Conservation (phyloP, 2,113 vertebrate genomes). For the Gambusia affinis region DNA sequence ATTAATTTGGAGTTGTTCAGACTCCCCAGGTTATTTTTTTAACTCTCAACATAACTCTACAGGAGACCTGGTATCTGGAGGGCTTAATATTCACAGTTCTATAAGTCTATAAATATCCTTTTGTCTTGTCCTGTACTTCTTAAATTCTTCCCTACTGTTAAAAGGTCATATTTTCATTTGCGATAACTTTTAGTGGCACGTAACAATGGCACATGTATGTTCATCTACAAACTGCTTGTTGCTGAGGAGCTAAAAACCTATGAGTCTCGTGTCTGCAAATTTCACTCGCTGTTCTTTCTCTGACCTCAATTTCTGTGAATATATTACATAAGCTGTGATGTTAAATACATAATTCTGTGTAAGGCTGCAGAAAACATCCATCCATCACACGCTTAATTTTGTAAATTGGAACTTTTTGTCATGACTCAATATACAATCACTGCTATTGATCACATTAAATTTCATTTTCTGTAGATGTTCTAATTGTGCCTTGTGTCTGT, state of each 20-base stretch:
- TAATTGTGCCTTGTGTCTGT: too few species aligned
- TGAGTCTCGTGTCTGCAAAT: neutral
- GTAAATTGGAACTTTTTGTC: neutral
- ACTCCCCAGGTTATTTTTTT: neutral
- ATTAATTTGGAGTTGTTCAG: slow-evolving; percentile 3
- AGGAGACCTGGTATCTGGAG: slow-evolving; percentile 17
- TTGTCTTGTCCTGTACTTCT: slow-evolving; percentile 13
- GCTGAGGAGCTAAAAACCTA: neutral
- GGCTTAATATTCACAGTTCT: slow-evolving; percentile 24
- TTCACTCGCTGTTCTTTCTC: neutral
- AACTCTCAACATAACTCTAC: slow-evolving; percentile 8
- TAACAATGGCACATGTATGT: slow-evolving; percentile 6
- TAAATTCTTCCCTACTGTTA: neutral
- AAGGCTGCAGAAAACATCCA: slow-evolving; percentile 14
- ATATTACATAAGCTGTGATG: slow-evolving; percentile 6
- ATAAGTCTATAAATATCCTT: slow-evolving; percentile 48
- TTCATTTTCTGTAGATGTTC: neutral
- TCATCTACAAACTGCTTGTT: slow-evolving; percentile 6
- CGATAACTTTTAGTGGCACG: slow-evolving; percentile 8
- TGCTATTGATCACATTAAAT: neutral
- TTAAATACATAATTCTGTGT: slow-evolving; percentile 3
- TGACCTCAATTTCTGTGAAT: slow-evolving; percentile 7
- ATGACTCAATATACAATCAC: neutral
- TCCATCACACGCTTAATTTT: neutral
- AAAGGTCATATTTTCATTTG: slow-evolving; percentile 49